A percentile compares a stretch with the other conserved stretches of the same genome.
Evolutionary conservation across 1,140 invertebrate species (phyloP).

Genomic region (Laupala kohalensis): DNA sequence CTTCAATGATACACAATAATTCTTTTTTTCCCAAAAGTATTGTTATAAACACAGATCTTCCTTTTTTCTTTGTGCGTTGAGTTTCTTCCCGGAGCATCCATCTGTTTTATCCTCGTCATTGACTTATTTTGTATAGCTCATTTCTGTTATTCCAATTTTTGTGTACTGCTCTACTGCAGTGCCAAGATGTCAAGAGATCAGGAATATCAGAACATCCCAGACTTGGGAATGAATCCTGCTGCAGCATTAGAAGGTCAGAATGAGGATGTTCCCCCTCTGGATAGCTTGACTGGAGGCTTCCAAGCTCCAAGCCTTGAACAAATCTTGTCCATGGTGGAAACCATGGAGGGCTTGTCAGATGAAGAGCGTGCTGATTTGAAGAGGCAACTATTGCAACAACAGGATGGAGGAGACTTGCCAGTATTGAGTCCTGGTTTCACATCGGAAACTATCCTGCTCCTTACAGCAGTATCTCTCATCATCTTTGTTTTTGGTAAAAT

Average conservation of each 20-base stretch:
- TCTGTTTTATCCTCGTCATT: too few species aligned
- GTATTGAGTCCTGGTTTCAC: neutral
- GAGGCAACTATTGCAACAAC: slow-evolving; percentile 28
- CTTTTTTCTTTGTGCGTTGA: too few species aligned
- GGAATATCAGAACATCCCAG: neutral
- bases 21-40: too few species aligned
- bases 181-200: neutral
- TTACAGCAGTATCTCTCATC: slow-evolving; percentile 22
- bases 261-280: neutral
- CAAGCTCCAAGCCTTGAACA: slow-evolving; percentile 33
- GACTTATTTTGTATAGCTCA: too few species aligned
- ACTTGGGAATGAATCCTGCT: neutral
- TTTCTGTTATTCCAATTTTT: too few species aligned
- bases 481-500: slow-evolving; percentile 27
- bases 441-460: slow-evolving; percentile 16
- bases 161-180: neutral
- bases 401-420: neutral
- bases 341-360: slow-evolving; percentile 34
- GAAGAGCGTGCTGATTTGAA: slow-evolving; percentile 35
- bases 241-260: neutral
- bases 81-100: too few species aligned
- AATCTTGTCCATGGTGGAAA: slow-evolving; percentile 38
- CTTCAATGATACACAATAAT: too few species aligned
- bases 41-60: too few species aligned
- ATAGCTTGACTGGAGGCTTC: neutral